phyloP scores from a whole-genome alignment of 2,888 invertebrate genomes.

The Drosophila differens region DNA sequence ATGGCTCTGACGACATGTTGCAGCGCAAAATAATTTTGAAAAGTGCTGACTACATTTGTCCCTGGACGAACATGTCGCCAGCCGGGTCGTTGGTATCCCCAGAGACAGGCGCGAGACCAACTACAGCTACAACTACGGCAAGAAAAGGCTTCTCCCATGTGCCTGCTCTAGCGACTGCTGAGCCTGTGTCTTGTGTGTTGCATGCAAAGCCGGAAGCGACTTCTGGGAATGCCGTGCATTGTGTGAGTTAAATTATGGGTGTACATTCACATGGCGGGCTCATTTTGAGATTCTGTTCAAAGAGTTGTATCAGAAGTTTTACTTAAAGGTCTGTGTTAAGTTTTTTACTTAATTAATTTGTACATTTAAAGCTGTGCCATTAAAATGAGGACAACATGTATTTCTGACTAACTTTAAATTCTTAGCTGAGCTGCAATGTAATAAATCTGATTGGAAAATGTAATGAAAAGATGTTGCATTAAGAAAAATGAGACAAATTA shows the following conservation, averaged over 20 bases:
- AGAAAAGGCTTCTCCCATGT: slow-evolving; percentile 13
- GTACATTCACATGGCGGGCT: slow-evolving; percentile 20
- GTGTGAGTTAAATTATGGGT: slow-evolving; percentile 64
- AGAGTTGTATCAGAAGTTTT: not conserved
- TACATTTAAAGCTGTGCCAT: not conserved
- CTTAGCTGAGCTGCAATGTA: not conserved
- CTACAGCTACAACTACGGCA: slow-evolving; percentile 8
- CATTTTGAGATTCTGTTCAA: slow-evolving; percentile 11
- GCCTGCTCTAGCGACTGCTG: slow-evolving; percentile 12
- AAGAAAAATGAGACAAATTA: slow-evolving; percentile 1
- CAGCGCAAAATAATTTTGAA: slow-evolving; percentile 81
- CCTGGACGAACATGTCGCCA: slow-evolving; percentile 57
- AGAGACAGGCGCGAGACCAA: slow-evolving; percentile 23
- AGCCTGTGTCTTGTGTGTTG: slow-evolving; percentile 71
- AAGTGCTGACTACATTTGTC: slow-evolving; percentile 82
- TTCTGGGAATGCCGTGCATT: slow-evolving; percentile 40
- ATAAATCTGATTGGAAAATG: too few species aligned
- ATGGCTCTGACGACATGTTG: slow-evolving; percentile 44
- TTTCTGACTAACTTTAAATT: not conserved
- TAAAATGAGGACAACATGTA: not conserved
- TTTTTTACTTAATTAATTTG: not conserved
- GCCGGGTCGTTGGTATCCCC: slow-evolving; percentile 37
- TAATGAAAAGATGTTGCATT: not conserved
- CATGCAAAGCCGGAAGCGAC: slow-evolving; percentile 71
- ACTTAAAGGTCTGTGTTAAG: slow-evolving; percentile 1